phyloP scores from a whole-genome alignment of 2,113 vertebrate species.

The Mormoops blainvillei region DNA sequence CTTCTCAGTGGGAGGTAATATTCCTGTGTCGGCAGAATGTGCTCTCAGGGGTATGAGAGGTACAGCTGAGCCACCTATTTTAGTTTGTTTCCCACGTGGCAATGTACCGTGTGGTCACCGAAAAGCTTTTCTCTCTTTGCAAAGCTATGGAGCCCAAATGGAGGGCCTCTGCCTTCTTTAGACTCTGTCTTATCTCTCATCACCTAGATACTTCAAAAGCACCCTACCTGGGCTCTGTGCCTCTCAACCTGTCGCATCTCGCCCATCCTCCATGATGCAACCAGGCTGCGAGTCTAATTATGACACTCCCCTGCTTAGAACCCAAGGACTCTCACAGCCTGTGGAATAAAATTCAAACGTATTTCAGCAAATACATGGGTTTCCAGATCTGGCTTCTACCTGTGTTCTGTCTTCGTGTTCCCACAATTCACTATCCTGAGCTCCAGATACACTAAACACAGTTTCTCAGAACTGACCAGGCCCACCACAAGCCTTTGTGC shows the following conservation, averaged over 20 bases:
- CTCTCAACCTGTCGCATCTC: background rate
- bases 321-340: background rate
- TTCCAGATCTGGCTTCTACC: background rate
- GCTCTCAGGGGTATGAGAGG: background rate
- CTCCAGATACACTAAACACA: background rate
- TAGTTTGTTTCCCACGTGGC: conserved; percentile 1
- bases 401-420: background rate
- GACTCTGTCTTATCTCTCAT: background rate
- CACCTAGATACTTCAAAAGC: background rate
- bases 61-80: background rate
- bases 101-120: background rate
- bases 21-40: background rate
- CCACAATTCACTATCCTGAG: background rate
- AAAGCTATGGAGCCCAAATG: background rate
- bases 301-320: background rate
- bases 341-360: background rate
- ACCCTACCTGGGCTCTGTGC: background rate
- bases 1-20: background rate
- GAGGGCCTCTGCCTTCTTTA: background rate
- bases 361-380: background rate
- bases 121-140: background rate
- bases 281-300: background rate
- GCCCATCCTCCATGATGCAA: background rate
- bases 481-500: background rate
- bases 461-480: background rate